phyloP scores from a whole-genome alignment of 2,888 invertebrate genomes.

The Trichacis sp. region DNA sequence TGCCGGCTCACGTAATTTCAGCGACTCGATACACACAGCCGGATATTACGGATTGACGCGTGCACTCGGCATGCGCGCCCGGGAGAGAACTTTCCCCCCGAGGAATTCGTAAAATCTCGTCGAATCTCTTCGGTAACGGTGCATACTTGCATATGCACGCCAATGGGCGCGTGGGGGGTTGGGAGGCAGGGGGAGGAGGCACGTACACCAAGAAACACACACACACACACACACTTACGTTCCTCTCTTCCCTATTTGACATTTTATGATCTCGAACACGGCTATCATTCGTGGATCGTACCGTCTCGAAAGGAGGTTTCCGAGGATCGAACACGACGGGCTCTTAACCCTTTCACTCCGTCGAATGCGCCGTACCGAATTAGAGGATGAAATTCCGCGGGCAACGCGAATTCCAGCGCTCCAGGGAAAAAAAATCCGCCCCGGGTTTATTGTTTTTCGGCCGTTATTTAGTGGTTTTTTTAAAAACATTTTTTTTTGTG shows the following conservation, averaged over 20 bases:
- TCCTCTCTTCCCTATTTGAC: slow-evolving; percentile 37
- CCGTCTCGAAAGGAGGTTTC: slow-evolving; percentile 37
- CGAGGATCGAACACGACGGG: slow-evolving; percentile 33
- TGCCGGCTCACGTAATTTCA: slow-evolving; percentile 21
- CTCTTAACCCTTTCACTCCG: slow-evolving; percentile 38
- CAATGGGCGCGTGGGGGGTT: too few species aligned
- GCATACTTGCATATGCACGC: slow-evolving; percentile 15
- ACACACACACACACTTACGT: too few species aligned
- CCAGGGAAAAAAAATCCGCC: too few species aligned
- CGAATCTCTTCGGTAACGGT: slow-evolving; percentile 55
- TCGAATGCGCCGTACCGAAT: slow-evolving; percentile 35
- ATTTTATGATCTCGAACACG: slow-evolving; percentile 38
- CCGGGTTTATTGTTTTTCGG: too few species aligned
- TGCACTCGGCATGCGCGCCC: slow-evolving; percentile 25
- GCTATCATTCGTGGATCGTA: slow-evolving; percentile 37
- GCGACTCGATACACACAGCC: slow-evolving; percentile 6
- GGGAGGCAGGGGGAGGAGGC: too few species aligned
- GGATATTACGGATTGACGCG: slow-evolving; percentile 33
- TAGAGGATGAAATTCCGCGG: slow-evolving; percentile 31
- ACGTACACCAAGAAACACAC: too few species aligned
- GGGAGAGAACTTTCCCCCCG: slow-evolving; percentile 54
- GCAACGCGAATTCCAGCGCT: too few species aligned
- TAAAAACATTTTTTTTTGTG: too few species aligned
- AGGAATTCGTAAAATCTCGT: slow-evolving; percentile 61
- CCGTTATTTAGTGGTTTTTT: too few species aligned